phyloP scores from a whole-genome alignment of 2,888 invertebrate genomes.

The Drosophila macrospina region DNA sequence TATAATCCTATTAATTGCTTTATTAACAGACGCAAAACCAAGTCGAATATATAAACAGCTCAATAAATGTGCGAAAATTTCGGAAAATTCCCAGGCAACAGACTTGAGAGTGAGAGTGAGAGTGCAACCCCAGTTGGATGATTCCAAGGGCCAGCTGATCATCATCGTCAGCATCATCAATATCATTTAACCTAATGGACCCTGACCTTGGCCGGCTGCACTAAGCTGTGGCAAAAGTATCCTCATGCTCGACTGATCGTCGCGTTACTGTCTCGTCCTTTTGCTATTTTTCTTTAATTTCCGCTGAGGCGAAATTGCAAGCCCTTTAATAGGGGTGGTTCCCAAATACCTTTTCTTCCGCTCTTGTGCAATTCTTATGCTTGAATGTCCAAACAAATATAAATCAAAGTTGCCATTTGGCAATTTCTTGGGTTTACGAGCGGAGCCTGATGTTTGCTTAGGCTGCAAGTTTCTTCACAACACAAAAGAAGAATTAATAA shows the following conservation, averaged over 20 bases:
- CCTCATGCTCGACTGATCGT: conserved; percentile 70
- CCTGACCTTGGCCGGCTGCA: conserved; percentile 78
- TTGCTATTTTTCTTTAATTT: conserved; percentile 66
- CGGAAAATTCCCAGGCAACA: conserved; percentile 57
- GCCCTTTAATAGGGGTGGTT: conserved; percentile 52
- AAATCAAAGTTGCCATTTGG: conserved; percentile 63
- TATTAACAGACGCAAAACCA: conserved; percentile 66
- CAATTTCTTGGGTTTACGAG: conserved; percentile 10
- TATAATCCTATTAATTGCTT: conserved; percentile 81
- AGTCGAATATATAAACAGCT: conserved; percentile 65
- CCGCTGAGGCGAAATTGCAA: conserved; percentile 51
- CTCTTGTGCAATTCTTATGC: conserved; percentile 55
- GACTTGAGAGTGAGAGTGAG: conserved; percentile 32
- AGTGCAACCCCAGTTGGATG: conserved; percentile 44
- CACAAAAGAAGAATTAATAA: conserved; percentile 16
- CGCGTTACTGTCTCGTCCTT: conserved; percentile 15
- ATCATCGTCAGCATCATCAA: conserved; percentile 64
- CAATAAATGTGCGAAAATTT: conserved; percentile 63
- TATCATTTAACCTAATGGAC: conserved; percentile 84
- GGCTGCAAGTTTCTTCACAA: conserved; percentile 34
- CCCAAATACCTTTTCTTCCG: conserved; percentile 10
- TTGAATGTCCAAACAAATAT: conserved; percentile 76
- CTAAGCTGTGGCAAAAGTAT: conserved; percentile 82
- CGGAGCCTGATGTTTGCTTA: conserved; percentile 55
- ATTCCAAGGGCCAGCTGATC: conserved; percentile 61